Conservation (phyloP, 2,888 invertebrate genomes). For the Dendrolimus houi region DNA sequence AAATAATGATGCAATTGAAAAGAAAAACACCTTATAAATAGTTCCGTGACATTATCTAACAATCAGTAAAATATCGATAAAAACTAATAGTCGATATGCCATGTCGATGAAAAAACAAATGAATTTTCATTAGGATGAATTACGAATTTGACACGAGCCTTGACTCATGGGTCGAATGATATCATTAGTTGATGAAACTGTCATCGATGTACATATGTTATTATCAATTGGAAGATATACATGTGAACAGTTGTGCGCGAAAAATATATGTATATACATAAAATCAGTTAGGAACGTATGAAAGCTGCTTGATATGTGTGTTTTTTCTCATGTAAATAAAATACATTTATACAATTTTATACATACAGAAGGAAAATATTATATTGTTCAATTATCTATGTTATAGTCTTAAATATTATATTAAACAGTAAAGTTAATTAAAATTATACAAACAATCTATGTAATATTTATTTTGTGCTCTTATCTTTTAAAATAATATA, state of each 20-base stretch:
- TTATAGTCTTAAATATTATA: no score
- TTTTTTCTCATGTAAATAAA: no score
- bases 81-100: not conserved
- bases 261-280: not conserved
- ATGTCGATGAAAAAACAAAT: not conserved
- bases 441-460: no score
- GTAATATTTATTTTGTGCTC: no score
- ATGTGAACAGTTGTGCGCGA: not conserved
- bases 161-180: conserved; percentile 8
- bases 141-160: conserved; percentile 2
- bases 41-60: not conserved
- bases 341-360: no score
- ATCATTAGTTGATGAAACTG: conserved; percentile 7
- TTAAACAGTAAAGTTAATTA: no score
- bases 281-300: not conserved
- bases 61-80: not conserved
- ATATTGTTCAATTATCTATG: no score
- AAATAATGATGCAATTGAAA: not conserved
- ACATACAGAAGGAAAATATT: no score
- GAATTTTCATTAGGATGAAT: conserved; percentile 2
- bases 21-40: not conserved
- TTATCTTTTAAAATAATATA: no score
- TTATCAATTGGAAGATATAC: not conserved
- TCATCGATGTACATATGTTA: not conserved
- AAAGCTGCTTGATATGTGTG: no score